A percentile compares a stretch with the other conserved stretches of the same genome.
Conservation (phyloP, 1,140 invertebrate species). For the Meloidogyne exigua region DNA sequence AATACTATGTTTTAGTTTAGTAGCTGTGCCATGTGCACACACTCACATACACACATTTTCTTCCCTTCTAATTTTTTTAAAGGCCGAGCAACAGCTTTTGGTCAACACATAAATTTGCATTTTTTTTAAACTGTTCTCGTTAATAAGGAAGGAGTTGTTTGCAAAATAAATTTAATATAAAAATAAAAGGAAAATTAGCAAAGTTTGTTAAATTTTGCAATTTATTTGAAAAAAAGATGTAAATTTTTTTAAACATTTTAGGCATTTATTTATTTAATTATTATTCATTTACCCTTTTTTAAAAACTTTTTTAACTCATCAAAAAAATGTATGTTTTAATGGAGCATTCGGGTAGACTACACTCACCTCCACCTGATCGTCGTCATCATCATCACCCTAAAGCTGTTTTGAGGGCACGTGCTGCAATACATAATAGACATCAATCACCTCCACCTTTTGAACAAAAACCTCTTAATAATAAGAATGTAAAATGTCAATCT, state of each 20-base stretch:
- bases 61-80: not conserved
- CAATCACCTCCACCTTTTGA: not conserved
- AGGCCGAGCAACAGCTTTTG: not conserved
- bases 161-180: not conserved
- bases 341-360: conserved; percentile 15
- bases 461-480: conserved; percentile 7
- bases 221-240: no score
- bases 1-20: not conserved
- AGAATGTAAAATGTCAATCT: conserved; percentile 14
- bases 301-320: not conserved
- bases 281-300: not conserved
- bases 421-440: conserved; percentile 10
- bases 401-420: conserved; percentile 9
- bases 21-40: not conserved
- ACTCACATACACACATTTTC: no score
- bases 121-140: not conserved
- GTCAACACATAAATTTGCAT: conserved; percentile 1
- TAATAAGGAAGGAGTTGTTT: not conserved
- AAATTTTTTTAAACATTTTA: not conserved
- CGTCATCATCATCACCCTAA: conserved; percentile 15
- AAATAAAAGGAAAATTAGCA: not conserved
- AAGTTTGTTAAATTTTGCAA: no score
- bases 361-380: not conserved
- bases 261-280: not conserved
- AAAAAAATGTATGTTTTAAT: conserved; percentile 28